Percentiles rank a stretch among this genome's conserved stretches.
Evolutionary conservation across 2,113 vertebrate species (phyloP).

Genomic region (Noturus placidus): DNA sequence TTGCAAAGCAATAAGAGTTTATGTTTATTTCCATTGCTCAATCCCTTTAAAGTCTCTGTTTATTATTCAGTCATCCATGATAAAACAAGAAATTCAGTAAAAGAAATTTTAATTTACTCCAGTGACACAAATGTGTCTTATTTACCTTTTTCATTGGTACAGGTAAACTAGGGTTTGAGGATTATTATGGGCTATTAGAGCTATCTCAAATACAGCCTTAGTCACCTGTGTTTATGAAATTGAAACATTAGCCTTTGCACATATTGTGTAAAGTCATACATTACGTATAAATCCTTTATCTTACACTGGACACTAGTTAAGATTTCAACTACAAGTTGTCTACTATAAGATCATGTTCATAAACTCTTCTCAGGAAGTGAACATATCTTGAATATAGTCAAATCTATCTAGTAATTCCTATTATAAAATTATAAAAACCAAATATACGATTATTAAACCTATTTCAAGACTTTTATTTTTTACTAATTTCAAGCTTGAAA

Average conservation of each 20-base stretch:
- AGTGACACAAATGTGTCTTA: background rate
- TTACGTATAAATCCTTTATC: constrained; percentile 10
- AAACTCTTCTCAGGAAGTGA: background rate
- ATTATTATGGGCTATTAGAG: background rate
- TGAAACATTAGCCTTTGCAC: constrained; percentile 49
- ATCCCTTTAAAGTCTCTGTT: background rate
- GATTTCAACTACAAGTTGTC: background rate
- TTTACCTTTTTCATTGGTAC: background rate
- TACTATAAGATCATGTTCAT: background rate
- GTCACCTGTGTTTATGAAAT: constrained; percentile 59
- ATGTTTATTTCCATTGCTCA: background rate
- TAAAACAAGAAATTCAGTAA: background rate
- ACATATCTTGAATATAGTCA: background rate
- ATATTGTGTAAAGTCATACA: constrained; percentile 48
- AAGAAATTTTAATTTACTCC: background rate
- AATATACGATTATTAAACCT: background rate
- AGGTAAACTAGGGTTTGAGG: background rate
- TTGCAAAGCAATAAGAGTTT: background rate
- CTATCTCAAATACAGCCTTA: background rate
- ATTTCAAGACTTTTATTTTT: background rate
- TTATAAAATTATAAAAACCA: background rate
- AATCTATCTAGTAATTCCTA: background rate
- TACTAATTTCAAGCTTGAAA: background rate
- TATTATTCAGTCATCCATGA: constrained; percentile 10
- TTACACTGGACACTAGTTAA: background rate